These are phyloP conservation scores for Drosophila recens DNA, from an alignment of 2,888 invertebrate genomes.

Conservation along the genomic window DNA sequence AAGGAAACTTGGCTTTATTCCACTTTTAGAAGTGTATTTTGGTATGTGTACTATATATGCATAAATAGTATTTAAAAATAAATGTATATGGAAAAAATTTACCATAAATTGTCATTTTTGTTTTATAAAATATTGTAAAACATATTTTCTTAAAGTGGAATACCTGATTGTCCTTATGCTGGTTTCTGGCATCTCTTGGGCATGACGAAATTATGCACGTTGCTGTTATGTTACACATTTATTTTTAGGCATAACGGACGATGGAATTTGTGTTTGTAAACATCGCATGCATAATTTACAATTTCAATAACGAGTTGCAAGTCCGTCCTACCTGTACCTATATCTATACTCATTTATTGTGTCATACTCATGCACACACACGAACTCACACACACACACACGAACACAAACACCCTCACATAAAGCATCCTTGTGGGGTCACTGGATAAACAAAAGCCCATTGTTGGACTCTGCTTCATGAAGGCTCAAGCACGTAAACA, in stretches of 20 bases:
- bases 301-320: constrained; percentile 62
- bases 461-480: constrained; percentile 49
- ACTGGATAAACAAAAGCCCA: constrained; percentile 48
- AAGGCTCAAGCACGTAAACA: constrained; percentile 58
- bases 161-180: background rate
- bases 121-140: too few relatives aligned
- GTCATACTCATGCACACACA: background rate
- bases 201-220: background rate
- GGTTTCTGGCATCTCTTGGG: background rate
- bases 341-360: background rate
- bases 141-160: background rate
- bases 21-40: too few relatives aligned
- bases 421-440: constrained; percentile 20
- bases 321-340: constrained; percentile 3
- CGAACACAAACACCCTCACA: background rate
- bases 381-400: background rate
- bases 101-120: too few relatives aligned
- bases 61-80: too few relatives aligned
- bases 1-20: too few relatives aligned
- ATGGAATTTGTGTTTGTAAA: constrained; percentile 15
- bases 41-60: too few relatives aligned
- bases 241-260: background rate
- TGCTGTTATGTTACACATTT: background rate
- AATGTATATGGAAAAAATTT: too few relatives aligned
- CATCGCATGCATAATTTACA: constrained; percentile 60